A percentile compares a stretch with the other conserved stretches of the same genome.
phyloP scores from a whole-genome alignment of 2,113 vertebrate species.

The Albula glossodonta region DNA sequence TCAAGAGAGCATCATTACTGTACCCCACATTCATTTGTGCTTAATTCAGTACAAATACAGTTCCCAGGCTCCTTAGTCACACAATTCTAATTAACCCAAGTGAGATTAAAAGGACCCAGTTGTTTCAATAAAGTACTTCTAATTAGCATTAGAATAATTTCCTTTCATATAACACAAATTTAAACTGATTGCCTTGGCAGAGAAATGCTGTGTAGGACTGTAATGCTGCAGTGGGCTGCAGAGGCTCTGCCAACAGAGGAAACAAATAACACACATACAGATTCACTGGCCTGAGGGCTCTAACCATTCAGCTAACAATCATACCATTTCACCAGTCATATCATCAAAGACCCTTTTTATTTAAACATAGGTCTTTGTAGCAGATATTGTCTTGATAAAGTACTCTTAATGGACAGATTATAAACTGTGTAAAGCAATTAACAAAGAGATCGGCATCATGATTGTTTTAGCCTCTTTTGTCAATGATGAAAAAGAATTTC shows the following conservation, averaged over 20 bases:
- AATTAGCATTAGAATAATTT: slow-evolving; percentile 32
- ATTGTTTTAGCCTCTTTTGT: no score
- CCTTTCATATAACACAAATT: slow-evolving; percentile 28
- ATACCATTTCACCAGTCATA: neutral
- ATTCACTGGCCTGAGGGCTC: neutral
- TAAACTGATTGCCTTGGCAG: slow-evolving; percentile 30
- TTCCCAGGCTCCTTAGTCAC: slow-evolving; percentile 21
- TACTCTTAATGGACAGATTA: no score
- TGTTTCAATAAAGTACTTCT: slow-evolving; percentile 14
- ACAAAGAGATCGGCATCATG: no score
- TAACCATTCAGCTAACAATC: neutral
- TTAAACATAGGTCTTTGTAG: neutral
- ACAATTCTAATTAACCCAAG: slow-evolving; percentile 25
- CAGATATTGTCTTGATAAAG: neutral
- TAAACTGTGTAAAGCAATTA: no score
- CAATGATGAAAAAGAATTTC: no score
- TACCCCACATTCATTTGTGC: neutral
- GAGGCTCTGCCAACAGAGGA: neutral
- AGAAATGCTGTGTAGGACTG: slow-evolving; percentile 1
- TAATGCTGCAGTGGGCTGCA: neutral
- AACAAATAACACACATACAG: neutral
- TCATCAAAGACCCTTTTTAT: neutral
- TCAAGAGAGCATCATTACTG: slow-evolving; percentile 10
- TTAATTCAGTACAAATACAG: slow-evolving; percentile 31
- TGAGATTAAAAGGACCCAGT: slow-evolving; percentile 21